These are phyloP conservation scores for Melanostoma scalare DNA, from an alignment of 2,888 invertebrate species.

Conservation along the genomic window DNA sequence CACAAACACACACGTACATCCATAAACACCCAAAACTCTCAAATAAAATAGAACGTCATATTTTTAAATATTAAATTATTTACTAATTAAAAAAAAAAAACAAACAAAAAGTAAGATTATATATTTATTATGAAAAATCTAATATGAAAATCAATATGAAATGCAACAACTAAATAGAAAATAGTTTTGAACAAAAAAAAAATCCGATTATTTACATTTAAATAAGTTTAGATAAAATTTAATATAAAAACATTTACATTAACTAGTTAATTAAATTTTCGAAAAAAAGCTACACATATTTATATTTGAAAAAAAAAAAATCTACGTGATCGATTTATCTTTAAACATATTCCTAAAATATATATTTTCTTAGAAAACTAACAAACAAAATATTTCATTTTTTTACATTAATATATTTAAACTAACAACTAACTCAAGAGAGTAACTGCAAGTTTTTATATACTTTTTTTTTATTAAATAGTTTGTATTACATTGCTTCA, in stretches of 20 bases:
- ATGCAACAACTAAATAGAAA: slow-evolving; percentile 50
- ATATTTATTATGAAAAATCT: slow-evolving; percentile 59
- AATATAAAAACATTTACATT: slow-evolving; percentile 53
- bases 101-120: slow-evolving; percentile 10
- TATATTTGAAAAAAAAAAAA: slow-evolving; percentile 43
- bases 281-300: slow-evolving; percentile 61
- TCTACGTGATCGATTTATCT: slow-evolving; percentile 63
- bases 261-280: slow-evolving; percentile 53
- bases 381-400: slow-evolving; percentile 23
- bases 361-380: slow-evolving; percentile 46
- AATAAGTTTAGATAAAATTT: slow-evolving; percentile 62
- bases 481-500: neutral
- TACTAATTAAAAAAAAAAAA: slow-evolving; percentile 35
- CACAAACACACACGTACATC: slow-evolving; percentile 33
- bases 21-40: slow-evolving; percentile 13
- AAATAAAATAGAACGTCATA: slow-evolving; percentile 26
- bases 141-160: slow-evolving; percentile 12
- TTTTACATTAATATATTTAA: neutral
- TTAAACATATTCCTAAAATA: slow-evolving; percentile 34
- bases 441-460: slow-evolving; percentile 41
- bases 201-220: slow-evolving; percentile 69
- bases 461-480: slow-evolving; percentile 5
- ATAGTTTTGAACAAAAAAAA: slow-evolving; percentile 59
- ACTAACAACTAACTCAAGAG: slow-evolving; percentile 19
- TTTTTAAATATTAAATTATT: slow-evolving; percentile 56